Conservation (phyloP, 92 coral and sea anemone species). For the Siderastrea radians region DNA sequence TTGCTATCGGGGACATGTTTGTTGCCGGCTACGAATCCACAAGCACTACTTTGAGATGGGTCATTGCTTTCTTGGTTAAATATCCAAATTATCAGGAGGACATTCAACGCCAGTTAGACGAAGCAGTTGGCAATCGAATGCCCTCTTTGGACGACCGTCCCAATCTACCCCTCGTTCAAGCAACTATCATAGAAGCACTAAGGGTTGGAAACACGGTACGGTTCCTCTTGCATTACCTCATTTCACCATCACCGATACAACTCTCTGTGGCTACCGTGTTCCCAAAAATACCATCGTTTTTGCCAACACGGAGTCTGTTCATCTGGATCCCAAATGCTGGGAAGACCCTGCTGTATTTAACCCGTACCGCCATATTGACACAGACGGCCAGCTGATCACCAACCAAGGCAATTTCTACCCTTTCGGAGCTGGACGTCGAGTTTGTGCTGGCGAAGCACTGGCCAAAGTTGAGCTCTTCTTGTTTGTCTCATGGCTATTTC, state of each 20-base stretch:
- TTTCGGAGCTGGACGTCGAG: slow-evolving; percentile 74
- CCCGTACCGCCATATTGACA: slow-evolving; percentile 60
- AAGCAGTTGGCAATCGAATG: slow-evolving; percentile 25
- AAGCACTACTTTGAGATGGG: slow-evolving; percentile 45
- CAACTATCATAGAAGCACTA: slow-evolving; percentile 37
- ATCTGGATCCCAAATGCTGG: slow-evolving; percentile 29
- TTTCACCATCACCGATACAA: slow-evolving; percentile 29
- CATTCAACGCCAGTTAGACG: slow-evolving; percentile 37
- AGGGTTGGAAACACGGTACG: slow-evolving; percentile 36
- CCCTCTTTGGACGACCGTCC: slow-evolving; percentile 44
- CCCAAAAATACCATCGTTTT: slow-evolving; percentile 18
- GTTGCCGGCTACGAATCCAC: slow-evolving; percentile 53
- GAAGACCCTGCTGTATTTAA: slow-evolving; percentile 20
- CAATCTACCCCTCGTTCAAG: slow-evolving; percentile 46
- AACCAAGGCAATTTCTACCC: slow-evolving; percentile 60
- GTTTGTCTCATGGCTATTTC: slow-evolving; percentile 62
- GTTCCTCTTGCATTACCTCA: slow-evolving; percentile 38
- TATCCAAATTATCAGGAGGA: slow-evolving; percentile 32
- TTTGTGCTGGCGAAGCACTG: slow-evolving; percentile 66
- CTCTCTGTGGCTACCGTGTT: slow-evolving; percentile 20
- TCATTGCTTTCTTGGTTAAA: slow-evolving; percentile 20
- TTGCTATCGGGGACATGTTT: slow-evolving; percentile 48
- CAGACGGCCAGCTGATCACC: slow-evolving; percentile 46
- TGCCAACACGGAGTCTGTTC: slow-evolving; percentile 22
- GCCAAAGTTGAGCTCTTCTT: slow-evolving; percentile 61